phyloP scores from a whole-genome alignment of 2,888 invertebrate genomes.

The Kuschelorhynchus macadamiae region DNA sequence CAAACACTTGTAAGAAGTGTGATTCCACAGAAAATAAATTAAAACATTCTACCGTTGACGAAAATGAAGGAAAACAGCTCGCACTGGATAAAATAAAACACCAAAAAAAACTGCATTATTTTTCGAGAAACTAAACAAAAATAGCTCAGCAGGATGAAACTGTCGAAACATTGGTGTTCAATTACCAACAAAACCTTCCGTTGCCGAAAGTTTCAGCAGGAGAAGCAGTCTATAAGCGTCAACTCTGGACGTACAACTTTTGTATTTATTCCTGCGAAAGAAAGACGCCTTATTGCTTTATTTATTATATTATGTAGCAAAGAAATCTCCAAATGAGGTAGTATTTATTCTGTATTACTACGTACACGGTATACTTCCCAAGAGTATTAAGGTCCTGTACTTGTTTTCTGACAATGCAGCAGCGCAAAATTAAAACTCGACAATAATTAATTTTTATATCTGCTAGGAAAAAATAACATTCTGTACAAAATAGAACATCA shows the following conservation, averaged over 20 bases:
- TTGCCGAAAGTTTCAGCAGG: conserved; percentile 42
- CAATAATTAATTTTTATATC: conserved; percentile 36
- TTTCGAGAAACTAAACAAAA: too few relatives aligned
- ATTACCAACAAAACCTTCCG: conserved; percentile 54
- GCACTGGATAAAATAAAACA: too few relatives aligned
- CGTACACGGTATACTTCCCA: too few relatives aligned
- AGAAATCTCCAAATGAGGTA: conserved; percentile 36
- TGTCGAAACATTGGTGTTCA: conserved; percentile 51
- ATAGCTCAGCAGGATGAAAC: conserved; percentile 18
- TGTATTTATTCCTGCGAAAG: conserved; percentile 41
- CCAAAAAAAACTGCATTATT: too few relatives aligned
- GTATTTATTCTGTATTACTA: too few relatives aligned
- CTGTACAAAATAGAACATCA: conserved; percentile 25
- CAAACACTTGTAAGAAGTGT: too few relatives aligned
- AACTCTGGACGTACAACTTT: conserved; percentile 46
- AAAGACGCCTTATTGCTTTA: too few relatives aligned
- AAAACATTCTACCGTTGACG: too few relatives aligned
- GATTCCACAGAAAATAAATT: too few relatives aligned
- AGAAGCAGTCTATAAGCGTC: conserved; percentile 53
- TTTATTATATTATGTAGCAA: too few relatives aligned
- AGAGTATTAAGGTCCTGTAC: conserved; percentile 30
- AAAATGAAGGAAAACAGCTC: too few relatives aligned
- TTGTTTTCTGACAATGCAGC: conserved; percentile 34
- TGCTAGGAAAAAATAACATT: conserved; percentile 27
- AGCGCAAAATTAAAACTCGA: conserved; percentile 47